Conservation (phyloP, 2,113 vertebrate species). For the Archocentrus centrarchus region DNA sequence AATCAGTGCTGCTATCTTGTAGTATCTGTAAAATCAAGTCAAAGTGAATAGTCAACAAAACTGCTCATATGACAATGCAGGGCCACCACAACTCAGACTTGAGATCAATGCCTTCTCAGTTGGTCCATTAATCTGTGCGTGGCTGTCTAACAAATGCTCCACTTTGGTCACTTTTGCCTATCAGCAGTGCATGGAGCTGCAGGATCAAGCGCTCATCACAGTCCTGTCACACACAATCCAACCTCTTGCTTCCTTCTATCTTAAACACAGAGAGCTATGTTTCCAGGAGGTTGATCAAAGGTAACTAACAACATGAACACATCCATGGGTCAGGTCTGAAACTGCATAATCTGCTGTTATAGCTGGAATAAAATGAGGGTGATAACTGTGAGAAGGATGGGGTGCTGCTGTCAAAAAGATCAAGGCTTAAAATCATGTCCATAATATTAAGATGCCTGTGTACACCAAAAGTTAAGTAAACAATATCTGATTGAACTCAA, state of each 20-base stretch:
- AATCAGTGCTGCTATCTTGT: neutral
- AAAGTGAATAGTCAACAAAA: constrained; percentile 2
- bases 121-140: constrained; percentile 49
- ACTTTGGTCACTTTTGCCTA: constrained; percentile 66
- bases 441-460: neutral
- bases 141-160: constrained; percentile 43
- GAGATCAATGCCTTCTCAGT: constrained; percentile 47
- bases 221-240: constrained; percentile 21
- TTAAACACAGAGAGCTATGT: constrained; percentile 30
- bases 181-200: constrained; percentile 44
- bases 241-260: constrained; percentile 1
- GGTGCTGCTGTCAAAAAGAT: neutral
- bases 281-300: constrained; percentile 25
- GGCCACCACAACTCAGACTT: constrained; percentile 14
- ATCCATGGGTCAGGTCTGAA: constrained; percentile 38
- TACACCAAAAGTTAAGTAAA: neutral
- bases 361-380: neutral
- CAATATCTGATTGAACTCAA: neutral
- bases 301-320: constrained; percentile 35
- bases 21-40: neutral
- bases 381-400: neutral
- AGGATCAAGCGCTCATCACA: constrained; percentile 44
- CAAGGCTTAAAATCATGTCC: neutral
- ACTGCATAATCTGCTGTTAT: neutral
- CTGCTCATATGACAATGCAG: constrained; percentile 11